These are phyloP conservation scores for Himantopus leucocephalus DNA, from an alignment of 2,113 vertebrate species.

Conservation along the genomic window DNA sequence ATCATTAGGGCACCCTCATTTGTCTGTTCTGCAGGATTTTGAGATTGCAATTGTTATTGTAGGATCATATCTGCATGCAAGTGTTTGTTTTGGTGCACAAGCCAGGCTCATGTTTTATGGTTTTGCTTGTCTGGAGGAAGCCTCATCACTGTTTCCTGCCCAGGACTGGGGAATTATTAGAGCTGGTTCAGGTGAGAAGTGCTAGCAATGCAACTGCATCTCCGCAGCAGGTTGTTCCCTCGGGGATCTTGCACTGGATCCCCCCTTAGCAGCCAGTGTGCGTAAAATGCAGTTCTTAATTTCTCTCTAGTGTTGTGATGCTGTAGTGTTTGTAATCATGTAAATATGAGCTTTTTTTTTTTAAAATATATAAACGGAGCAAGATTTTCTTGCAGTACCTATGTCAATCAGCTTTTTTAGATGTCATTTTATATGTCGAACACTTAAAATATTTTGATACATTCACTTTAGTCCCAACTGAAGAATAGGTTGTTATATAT, in stretches of 20 bases:
- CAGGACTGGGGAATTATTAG: not conserved
- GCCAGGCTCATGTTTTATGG: not conserved
- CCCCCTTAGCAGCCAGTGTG: not conserved
- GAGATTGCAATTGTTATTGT: not conserved
- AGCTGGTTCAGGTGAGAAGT: not conserved
- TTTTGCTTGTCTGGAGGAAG: not conserved
- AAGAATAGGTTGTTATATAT: not conserved
- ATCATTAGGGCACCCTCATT: not conserved
- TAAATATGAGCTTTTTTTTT: not conserved
- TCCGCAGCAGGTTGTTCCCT: not conserved
- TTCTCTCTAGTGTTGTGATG: not conserved
- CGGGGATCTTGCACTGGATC: accelerated
- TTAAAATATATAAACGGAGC: not conserved
- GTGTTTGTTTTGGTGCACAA: not conserved
- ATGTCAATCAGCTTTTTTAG: not conserved
- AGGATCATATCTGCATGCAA: not conserved
- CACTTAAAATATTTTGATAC: not conserved
- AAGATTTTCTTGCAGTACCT: not conserved
- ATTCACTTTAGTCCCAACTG: not conserved
- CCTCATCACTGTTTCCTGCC: not conserved
- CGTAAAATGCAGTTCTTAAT: not conserved
- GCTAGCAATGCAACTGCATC: not conserved
- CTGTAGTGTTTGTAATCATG: not conserved
- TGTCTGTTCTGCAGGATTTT: not conserved
- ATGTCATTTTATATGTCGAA: not conserved